Base-by-base conservation (phyloP, 2,113 vertebrate species). In the Thunnus thynnus region DNA sequence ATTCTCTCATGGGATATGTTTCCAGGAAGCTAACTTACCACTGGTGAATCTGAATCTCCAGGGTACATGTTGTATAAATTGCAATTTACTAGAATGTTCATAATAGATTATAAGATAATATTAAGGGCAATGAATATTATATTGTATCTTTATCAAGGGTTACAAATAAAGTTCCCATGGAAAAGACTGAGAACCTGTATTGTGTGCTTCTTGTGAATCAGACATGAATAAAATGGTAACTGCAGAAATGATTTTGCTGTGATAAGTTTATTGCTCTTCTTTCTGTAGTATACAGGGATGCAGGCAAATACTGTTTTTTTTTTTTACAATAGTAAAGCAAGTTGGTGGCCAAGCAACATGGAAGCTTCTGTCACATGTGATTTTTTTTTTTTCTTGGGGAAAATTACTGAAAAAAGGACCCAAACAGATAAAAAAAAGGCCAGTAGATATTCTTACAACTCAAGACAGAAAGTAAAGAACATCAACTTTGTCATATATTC, bases 141-240 rank as follows among this genome's bases (percentile, higher is more conserved):
- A 94, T 87, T 96, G 94, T 96, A 95, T 96, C 95, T 96, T 95
- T 96, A 96, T 96, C 66, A 55, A 94, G 94, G 91, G 90, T 88
- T 92, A 96, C 94, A 92, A 94, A 96, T 96, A 96, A 96, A 96
- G 96, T 96, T 96, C 95, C 96, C 94, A 94, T 95, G 96, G 93
- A 96, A 96, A 97, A 97, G 95, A 95, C 93, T 93, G 93, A 94
- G 91, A 92, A 94, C 90, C 89, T 97, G 94, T 95, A 94, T 93
- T 94, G 95, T 96, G 95, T 96, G 47, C n/a, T 90, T 86, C 50
- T 82, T 87, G 61, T 77, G 46, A 73, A 57, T 80, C 44, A 9
- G 44, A 67, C 22, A 75, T 32, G 9, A 81, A 85, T 72, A 80
- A 81, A 76, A 27, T 30, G 82, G 13, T 12, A 51, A 77, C 4